These are phyloP conservation scores for Onychostoma macrolepis DNA, from an alignment of 2,113 vertebrate species.

Conservation along the genomic window DNA sequence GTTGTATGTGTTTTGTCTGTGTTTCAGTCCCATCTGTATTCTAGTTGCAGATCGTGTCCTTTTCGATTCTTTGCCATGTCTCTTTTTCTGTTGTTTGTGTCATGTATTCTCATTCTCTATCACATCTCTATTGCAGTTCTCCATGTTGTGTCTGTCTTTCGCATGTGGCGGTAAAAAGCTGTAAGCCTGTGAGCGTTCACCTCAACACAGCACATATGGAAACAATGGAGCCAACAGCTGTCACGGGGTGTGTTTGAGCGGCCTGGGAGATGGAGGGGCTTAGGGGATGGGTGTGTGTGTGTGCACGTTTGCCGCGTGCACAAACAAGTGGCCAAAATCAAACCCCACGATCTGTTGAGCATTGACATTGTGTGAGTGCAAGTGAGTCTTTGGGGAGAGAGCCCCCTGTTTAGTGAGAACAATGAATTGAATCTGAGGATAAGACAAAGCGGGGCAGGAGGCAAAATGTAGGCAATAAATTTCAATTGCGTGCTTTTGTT, in stretches of 20 bases:
- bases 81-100: neutral
- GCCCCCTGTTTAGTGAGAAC: slow-evolving; percentile 51
- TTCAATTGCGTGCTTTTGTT: slow-evolving; percentile 39
- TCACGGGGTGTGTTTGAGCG: slow-evolving; percentile 55
- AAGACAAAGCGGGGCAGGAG: slow-evolving; percentile 34
- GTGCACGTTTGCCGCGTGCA: slow-evolving; percentile 16
- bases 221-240: slow-evolving; percentile 63
- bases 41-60: neutral
- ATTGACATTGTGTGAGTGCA: slow-evolving; percentile 21
- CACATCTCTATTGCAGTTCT: neutral
- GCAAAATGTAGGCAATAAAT: slow-evolving; percentile 39
- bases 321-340: slow-evolving; percentile 51
- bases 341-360: slow-evolving; percentile 49
- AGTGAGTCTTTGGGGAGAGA: slow-evolving; percentile 32
- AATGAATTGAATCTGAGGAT: slow-evolving; percentile 34
- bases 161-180: slow-evolving; percentile 25
- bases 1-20: neutral
- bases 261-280: slow-evolving; percentile 23
- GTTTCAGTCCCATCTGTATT: neutral
- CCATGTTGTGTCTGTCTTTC: neutral
- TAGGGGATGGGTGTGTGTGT: slow-evolving; percentile 24
- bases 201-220: slow-evolving; percentile 45
- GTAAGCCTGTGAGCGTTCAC: slow-evolving; percentile 2
- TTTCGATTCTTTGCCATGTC: neutral
- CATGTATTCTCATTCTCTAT: neutral